Base-by-base conservation (phyloP, 2,113 vertebrate species). In the Pelodiscus sinensis region DNA sequence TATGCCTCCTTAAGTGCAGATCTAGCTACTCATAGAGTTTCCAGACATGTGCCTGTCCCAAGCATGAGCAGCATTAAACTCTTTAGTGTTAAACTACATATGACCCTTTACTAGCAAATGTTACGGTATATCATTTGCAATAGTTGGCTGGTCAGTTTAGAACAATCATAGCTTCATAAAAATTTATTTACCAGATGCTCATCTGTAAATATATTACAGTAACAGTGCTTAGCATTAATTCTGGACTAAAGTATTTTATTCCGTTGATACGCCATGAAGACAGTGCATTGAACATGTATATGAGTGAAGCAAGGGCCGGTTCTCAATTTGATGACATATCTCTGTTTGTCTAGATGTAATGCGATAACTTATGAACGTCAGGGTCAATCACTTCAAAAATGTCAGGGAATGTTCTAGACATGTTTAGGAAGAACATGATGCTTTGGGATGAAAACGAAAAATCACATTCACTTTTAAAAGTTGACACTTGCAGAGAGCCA, bases 321-420 rank as follows among this genome's bases (percentile, higher is more conserved):
- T 0, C 56, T 57, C n/a, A 54, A 22, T 13, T 85, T 87, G 15
- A 56, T 89, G 9, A 4, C 62, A 13, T 68, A 80, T 12, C 3
- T 58, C 68, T 82, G 19, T 62, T 24, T 56, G 85, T 0, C 0
- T 44, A 50, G 21, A 44, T 87, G 0, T 44, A 79, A 79, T 5
- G 31, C 35, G 51, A 79, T 0, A 0, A 3, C 50, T 89, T 11
- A 68, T 75, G 9, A 65, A 27, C 11, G 1, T 78, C 65, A 15
- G 56, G 13, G 10, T 9, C 54, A 52, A 54, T 38, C 0, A 0
- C 38, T 92, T 29, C 19, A 50, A 31, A 38, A 65, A 54, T 57
- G 31, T 89, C 84, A 75, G 55, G 56, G 92, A 65, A 4, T 5
- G 5, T 78, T 58, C 15, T 65, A 51, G 81, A 81, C 75, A 29